These are phyloP conservation scores for Lamellibrachia columna DNA, from an alignment of 2,888 invertebrate species.

Conservation along the genomic window DNA sequence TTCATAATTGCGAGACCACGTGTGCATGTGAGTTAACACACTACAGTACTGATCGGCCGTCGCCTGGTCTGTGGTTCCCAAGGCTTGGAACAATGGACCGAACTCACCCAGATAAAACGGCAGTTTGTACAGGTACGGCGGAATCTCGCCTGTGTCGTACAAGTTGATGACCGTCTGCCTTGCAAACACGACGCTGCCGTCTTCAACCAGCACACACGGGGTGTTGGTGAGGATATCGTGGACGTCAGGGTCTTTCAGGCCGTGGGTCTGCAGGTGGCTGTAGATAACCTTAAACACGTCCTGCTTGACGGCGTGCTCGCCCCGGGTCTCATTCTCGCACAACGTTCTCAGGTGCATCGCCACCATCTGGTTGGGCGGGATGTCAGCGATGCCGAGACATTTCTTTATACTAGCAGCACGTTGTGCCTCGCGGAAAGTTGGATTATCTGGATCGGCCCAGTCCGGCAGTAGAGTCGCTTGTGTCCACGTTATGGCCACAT, in stretches of 20 bases:
- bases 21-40: slow-evolving; percentile 41
- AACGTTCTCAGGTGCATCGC: slow-evolving; percentile 30
- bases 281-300: slow-evolving; percentile 35
- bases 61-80: slow-evolving; percentile 43
- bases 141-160: slow-evolving; percentile 42
- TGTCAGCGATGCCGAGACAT: slow-evolving; percentile 30
- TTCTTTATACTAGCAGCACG: background rate
- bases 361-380: slow-evolving; percentile 32
- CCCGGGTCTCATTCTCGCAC: slow-evolving; percentile 22
- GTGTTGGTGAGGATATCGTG: slow-evolving; percentile 23
- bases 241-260: slow-evolving; percentile 25
- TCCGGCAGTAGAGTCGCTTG: slow-evolving; percentile 35
- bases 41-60: slow-evolving; percentile 42
- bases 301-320: background rate
- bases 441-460: slow-evolving; percentile 40
- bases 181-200: slow-evolving; percentile 38
- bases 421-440: background rate
- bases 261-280: slow-evolving; percentile 30
- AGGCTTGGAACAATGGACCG: slow-evolving; percentile 40
- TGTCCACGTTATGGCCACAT: slow-evolving; percentile 38
- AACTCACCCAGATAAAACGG: slow-evolving; percentile 43
- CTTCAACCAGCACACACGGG: slow-evolving; percentile 37
- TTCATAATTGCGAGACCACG: slow-evolving; percentile 25
- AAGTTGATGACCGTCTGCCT: slow-evolving; percentile 39
- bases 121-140: slow-evolving; percentile 44